Percentiles rank a stretch among this genome's conserved stretches.
These are phyloP conservation scores for Sitta carolinensis DNA, from an alignment of 2,797 vertebrate genomes.

Conservation along the genomic window DNA sequence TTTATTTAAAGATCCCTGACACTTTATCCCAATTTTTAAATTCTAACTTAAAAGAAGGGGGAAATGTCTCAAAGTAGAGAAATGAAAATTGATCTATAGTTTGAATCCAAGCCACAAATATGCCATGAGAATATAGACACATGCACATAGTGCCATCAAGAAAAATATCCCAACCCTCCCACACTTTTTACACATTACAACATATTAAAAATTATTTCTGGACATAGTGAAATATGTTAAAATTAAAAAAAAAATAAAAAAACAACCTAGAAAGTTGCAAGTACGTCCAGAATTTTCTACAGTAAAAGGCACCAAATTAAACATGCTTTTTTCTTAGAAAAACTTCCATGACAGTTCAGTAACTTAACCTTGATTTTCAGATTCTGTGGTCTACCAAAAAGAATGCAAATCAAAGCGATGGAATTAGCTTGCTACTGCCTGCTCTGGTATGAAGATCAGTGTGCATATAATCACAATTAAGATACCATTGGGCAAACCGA, in stretches of 20 bases:
- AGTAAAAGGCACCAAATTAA: neutral
- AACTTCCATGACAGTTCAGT: neutral
- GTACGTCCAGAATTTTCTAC: neutral
- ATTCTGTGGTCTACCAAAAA: neutral
- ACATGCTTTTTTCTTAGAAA: neutral
- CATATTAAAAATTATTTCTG: conserved; percentile 58
- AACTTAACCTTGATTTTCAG: neutral
- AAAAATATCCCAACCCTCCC: conserved; percentile 59
- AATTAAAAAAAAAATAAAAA: neutral
- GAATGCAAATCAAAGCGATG: neutral
- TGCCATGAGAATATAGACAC: conserved; percentile 47
- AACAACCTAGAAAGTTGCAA: neutral
- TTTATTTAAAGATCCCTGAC: conserved; percentile 3
- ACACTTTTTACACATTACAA: conserved; percentile 58
- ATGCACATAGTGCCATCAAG: conserved; percentile 42
- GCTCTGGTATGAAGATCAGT: neutral
- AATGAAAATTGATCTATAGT: conserved; percentile 49
- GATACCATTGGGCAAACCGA: neutral
- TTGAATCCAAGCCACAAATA: conserved; percentile 62
- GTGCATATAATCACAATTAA: neutral
- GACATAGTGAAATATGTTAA: conserved; percentile 23
- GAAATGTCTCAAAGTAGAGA: conserved; percentile 13
- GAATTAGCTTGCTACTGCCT: neutral
- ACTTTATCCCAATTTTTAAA: conserved; percentile 11
- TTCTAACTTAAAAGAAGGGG: neutral